Percentiles rank a stretch among this genome's conserved stretches.
phyloP scores from a whole-genome alignment of 2,888 invertebrate genomes.

The Agriotes lineatus region DNA sequence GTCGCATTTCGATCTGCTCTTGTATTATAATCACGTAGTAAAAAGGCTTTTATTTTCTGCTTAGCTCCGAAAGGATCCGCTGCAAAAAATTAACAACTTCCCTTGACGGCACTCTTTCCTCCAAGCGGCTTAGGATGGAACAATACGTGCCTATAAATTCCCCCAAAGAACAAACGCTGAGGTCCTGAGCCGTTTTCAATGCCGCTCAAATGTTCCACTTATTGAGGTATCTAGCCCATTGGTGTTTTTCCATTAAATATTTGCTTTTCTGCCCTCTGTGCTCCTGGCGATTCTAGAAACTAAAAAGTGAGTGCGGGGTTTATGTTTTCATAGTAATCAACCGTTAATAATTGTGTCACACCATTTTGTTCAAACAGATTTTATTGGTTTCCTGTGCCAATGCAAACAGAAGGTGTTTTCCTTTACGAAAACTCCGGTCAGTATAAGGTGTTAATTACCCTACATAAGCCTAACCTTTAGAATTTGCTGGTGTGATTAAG shows the following conservation, averaged over 20 bases:
- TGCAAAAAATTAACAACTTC: conserved; percentile 8
- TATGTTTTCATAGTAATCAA: not conserved
- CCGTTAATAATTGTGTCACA: no score
- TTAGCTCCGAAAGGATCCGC: not conserved
- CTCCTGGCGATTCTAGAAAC: not conserved
- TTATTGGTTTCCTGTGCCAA: no score
- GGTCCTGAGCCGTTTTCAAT: conserved; percentile 6
- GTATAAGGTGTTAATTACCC: no score
- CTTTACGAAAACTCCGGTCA: not conserved
- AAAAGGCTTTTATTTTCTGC: not conserved
- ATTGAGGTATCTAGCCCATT: not conserved
- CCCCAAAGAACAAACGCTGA: conserved; percentile 4
- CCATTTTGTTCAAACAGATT: no score
- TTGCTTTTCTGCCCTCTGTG: not conserved
- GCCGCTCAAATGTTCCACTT: not conserved
- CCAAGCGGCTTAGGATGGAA: not conserved
- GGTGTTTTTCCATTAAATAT: not conserved
- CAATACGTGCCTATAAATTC: conserved; percentile 15
- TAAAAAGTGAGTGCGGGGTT: not conserved
- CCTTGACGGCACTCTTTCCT: not conserved
- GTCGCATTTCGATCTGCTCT: not conserved
- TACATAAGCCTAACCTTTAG: no score
- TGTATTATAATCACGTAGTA: conserved; percentile 1
- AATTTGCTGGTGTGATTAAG: no score
- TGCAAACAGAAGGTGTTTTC: not conserved